Base-by-base conservation (phyloP, 2,888 invertebrate genomes). In the Epsilonema sp. region DNA sequence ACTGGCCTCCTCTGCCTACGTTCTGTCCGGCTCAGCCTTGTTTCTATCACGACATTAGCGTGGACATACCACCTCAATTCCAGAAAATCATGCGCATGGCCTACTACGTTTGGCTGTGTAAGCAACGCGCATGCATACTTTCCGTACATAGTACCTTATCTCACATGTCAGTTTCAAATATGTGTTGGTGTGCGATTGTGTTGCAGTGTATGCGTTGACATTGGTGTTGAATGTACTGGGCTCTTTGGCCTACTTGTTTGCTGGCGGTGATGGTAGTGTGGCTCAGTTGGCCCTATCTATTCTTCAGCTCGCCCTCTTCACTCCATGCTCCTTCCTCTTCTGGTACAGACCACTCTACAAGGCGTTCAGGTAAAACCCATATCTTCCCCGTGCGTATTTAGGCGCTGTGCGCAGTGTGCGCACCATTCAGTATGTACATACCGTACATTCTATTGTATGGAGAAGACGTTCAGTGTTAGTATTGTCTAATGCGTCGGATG, bases 291-390 rank as follows among this genome's bases (percentile, higher is more conserved):
- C 86, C 50, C 74, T 92, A 49, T 78, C 85, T 42, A 76, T 94
- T 53, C 75, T 97, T 39, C 94, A 85, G 72, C 76, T 83, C 53
- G 65, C 84, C 44, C 72, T 97, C 26, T 84, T 94, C 64, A 85
- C 87, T 20, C 97, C 97, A 22, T 84, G 89, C 70, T 90, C 94
- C 46, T 99, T 92, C 67, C 70, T 97, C 36, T 94, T 94, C 70
- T 99, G 97, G 97, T 99, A 87, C 73, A 76, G 97, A 66, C 94
- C 97, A 41, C 82, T 90, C 51, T 99, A 99, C 73, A 94, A 94
- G 73, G 97, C 94, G 53, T 94, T 97, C 75, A 75, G 76, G 78
- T 78, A 39, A 31, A 13, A 31, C 31, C 8, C 16, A 13, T 31
- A n/a, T n/a, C n/a, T n/a, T n/a, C n/a, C n/a, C n/a, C n/a, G n/a